Evolutionary conservation across 2,888 invertebrate genomes (phyloP), one percentile per base, ranked within the genome.

Genomic region (Oxytorus armatus): DNA sequence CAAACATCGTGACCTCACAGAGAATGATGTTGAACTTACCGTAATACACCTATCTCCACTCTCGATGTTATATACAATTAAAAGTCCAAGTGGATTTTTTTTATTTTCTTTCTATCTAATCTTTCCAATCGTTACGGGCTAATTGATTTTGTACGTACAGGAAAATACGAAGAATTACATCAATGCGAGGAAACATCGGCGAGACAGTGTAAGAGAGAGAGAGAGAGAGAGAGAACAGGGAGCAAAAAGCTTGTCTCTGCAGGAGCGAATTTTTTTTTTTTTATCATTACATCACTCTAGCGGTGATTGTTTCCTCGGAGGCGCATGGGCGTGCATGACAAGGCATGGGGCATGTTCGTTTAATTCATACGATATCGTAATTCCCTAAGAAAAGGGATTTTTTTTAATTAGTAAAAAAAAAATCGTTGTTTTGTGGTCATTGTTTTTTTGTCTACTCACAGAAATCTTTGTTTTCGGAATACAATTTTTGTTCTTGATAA

Each of bases 271-370:
- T 75, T 44, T 74, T 18, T 57, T 57, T 63, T 73, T 73, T 63
- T 73, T 63, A 51, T 63, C 61, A 63, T 73, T 73, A 73, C 63
- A 53, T 73, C 73, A 25, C 21, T 53, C 63, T 33, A 44, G 65
- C 77, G 76, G 57, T 51, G 66, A 77, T 76, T 76, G 77, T 77
- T 69, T 80, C 61, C 47, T 76, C 66, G 72, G 79, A 69, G 82
- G 82, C 77, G 83, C 82, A 82, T 83, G 77, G 80, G 83, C 82
- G 82, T 82, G 79, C 82, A 70, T 80, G 5, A 73, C 74, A 63
- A 57, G 61, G 57, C 57, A 59, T 51, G 68, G 66, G 29, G 47
- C 61, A 49, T 42, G 29, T 57, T 57, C 69, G 57, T 18, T 68
- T 25, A 44, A 69, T 44, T 69, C 42, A 44, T 42, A 39, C 61